Evolutionary conservation across 2,797 vertebrate genomes (phyloP).

Genomic region (Spinibarbus caldwelli): DNA sequence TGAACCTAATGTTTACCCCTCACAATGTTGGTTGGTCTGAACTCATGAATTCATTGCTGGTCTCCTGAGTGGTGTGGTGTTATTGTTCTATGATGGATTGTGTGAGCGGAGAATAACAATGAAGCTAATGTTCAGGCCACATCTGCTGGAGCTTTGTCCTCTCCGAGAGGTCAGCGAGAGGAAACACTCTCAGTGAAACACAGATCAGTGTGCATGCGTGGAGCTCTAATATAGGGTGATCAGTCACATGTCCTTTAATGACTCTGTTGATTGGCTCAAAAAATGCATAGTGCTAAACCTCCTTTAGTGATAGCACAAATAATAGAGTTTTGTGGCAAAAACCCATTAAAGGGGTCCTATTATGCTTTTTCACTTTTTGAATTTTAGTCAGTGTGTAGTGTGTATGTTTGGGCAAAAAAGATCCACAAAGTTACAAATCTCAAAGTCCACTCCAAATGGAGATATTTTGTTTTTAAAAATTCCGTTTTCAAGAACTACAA

Average conservation of each 20-base stretch:
- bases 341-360: no score
- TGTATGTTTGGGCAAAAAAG: no score
- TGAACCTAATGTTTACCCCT: background rate
- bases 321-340: background rate
- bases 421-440: no score
- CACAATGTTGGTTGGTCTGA: background rate
- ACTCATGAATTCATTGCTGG: background rate
- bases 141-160: slow-evolving; percentile 1
- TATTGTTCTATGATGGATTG: slow-evolving; percentile 14
- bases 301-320: background rate
- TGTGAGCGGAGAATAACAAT: slow-evolving; percentile 17
- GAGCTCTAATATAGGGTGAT: background rate
- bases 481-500: no score
- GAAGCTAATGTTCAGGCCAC: slow-evolving; percentile 26
- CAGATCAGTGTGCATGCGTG: background rate
- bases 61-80: background rate
- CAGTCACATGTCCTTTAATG: background rate
- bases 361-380: no score
- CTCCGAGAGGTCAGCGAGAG: slow-evolving; percentile 20
- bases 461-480: no score
- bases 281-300: background rate
- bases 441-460: no score
- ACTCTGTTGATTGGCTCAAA: background rate
- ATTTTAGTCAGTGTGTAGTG: no score
- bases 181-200: slow-evolving; percentile 1